phyloP scores from a whole-genome alignment of 2,113 vertebrate genomes.

The Saiga tatarica region DNA sequence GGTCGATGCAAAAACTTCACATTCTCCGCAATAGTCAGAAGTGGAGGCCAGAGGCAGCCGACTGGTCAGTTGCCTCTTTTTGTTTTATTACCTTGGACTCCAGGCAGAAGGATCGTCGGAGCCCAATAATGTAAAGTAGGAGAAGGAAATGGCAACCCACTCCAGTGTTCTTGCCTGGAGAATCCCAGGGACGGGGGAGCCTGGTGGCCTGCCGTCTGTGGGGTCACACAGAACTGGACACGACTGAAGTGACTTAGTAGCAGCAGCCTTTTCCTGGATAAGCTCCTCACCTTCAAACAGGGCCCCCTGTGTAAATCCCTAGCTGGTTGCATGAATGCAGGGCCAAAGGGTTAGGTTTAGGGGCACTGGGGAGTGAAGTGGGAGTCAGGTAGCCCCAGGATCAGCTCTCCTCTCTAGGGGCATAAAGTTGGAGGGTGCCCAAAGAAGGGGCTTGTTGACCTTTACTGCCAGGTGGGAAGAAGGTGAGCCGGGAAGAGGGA shows the following conservation, averaged over 20 bases:
- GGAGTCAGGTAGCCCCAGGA: conserved; percentile 24
- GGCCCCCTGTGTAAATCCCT: conserved; percentile 9
- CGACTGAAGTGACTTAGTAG: too few relatives aligned
- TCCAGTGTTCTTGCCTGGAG: too few relatives aligned
- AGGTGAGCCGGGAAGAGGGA: not conserved
- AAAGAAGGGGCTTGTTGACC: conserved; percentile 31
- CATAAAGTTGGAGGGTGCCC: not conserved
- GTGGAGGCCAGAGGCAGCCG: conserved; percentile 27
- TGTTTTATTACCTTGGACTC: conserved; percentile 65
- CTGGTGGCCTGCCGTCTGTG: too few relatives aligned
- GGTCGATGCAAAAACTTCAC: conserved; percentile 99
- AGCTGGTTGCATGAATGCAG: conserved; percentile 61
- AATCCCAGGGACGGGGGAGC: too few relatives aligned
- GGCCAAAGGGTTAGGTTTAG: conserved; percentile 47
- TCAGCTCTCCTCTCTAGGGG: conserved; percentile 55
- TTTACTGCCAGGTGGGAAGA: conserved; percentile 38
- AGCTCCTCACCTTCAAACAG: conserved; percentile 60
- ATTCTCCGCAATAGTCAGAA: conserved; percentile 80
- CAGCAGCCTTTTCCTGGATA: conserved; percentile 20
- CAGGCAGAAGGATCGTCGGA: conserved; percentile 47
- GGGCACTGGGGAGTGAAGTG: conserved; percentile 33
- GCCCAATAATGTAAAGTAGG: conserved; percentile 41
- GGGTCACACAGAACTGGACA: too few relatives aligned
- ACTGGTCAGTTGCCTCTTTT: conserved; percentile 63
- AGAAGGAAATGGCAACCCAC: too few relatives aligned